Evolutionary conservation across 2,888 invertebrate species (phyloP).

Genomic region (Andrena fulva): DNA sequence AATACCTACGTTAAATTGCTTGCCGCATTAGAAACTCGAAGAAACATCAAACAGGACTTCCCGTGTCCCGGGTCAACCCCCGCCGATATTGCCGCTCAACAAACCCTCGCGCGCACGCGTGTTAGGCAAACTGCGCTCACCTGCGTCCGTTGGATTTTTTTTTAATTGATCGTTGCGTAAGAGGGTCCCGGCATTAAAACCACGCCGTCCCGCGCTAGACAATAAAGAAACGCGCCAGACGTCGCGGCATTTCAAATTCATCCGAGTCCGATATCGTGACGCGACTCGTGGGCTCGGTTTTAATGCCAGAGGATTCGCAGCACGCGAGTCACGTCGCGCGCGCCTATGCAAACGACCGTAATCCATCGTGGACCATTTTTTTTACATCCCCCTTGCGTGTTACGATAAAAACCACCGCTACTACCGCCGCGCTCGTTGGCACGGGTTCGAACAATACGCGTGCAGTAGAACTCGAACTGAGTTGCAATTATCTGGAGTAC

Average conservation of each 20-base stretch:
- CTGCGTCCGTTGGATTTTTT: slow-evolving; percentile 48
- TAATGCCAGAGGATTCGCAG: slow-evolving; percentile 37
- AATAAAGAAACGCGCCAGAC: slow-evolving; percentile 59
- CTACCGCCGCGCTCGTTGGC: too few species aligned
- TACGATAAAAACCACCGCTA: too few species aligned
- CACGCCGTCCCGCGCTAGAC: slow-evolving; percentile 18
- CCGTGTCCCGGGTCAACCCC: slow-evolving; percentile 23
- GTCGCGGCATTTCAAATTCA: slow-evolving; percentile 34
- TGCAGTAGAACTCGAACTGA: too few species aligned
- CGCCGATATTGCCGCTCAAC: slow-evolving; percentile 9
- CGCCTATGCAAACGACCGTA: slow-evolving; percentile 4
- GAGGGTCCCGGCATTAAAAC: slow-evolving; percentile 18
- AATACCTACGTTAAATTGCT: too few species aligned
- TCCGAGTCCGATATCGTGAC: slow-evolving; percentile 50
- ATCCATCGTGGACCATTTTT: slow-evolving; percentile 10
- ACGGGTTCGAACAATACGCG: too few species aligned
- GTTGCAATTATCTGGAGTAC: too few species aligned
- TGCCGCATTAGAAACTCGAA: neutral
- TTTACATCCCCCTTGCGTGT: neutral
- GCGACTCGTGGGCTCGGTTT: slow-evolving; percentile 37
- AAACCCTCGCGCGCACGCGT: neutral
- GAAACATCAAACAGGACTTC: neutral
- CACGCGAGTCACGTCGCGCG: slow-evolving; percentile 51
- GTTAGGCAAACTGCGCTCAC: slow-evolving; percentile 53
- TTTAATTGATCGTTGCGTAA: slow-evolving; percentile 61